phyloP scores from a whole-genome alignment of 2,888 invertebrate genomes.

The Drosophila parthenogenetica region DNA sequence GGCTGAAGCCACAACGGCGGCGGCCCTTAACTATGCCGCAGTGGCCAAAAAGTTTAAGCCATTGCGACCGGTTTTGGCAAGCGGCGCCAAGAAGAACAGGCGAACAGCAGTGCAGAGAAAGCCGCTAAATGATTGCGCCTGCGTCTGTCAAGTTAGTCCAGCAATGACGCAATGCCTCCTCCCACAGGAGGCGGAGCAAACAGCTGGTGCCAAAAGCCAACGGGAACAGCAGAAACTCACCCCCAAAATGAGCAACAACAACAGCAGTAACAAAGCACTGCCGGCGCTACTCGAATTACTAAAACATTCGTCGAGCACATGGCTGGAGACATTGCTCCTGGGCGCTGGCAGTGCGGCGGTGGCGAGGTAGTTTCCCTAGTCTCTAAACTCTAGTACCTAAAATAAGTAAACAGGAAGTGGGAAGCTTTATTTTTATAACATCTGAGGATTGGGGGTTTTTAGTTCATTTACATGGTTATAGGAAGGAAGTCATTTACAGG shows the following conservation, averaged over 20 bases:
- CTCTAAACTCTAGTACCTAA: neutral
- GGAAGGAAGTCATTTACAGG: too few relatives aligned
- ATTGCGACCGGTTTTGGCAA: conserved; percentile 69
- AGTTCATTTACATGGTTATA: too few relatives aligned
- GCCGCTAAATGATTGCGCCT: conserved; percentile 69
- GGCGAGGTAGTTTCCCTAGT: conserved; percentile 46
- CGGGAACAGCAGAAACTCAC: conserved; percentile 18
- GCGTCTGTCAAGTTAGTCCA: conserved; percentile 60
- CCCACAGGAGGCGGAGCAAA: conserved; percentile 35
- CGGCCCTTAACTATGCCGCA: conserved; percentile 76
- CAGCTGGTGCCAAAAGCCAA: conserved; percentile 46
- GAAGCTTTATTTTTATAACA: too few relatives aligned
- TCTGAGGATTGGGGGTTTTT: too few relatives aligned
- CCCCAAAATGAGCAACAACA: conserved; percentile 31
- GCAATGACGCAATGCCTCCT: conserved; percentile 43
- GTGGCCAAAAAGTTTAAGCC: conserved; percentile 84
- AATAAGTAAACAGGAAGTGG: too few relatives aligned
- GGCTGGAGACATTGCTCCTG: conserved; percentile 64
- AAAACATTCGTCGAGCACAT: conserved; percentile 65
- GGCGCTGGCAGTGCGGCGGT: conserved; percentile 64
- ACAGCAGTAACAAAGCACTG: conserved; percentile 49
- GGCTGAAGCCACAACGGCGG: conserved; percentile 49
- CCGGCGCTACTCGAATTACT: conserved; percentile 71
- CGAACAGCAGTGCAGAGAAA: conserved; percentile 51
- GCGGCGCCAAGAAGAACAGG: conserved; percentile 71